Evolutionary conservation across 2,113 vertebrate species (phyloP), one percentile per base, ranked within the genome.

Genomic region (Dasypus novemcinctus): DNA sequence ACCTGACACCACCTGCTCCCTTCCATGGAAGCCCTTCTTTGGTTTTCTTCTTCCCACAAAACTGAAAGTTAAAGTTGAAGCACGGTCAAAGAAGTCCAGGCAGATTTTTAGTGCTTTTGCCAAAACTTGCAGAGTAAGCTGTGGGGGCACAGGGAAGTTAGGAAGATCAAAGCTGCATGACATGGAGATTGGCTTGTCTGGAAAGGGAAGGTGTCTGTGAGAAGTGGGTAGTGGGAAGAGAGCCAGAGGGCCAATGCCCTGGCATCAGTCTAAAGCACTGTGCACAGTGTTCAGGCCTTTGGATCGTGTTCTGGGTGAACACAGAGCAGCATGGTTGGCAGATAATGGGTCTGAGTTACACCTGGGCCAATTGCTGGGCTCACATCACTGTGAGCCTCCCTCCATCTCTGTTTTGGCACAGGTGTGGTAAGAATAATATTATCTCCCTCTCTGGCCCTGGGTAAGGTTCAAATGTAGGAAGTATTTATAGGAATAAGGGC

Each of bases 181-280:
- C 7, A 5, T 9, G 49, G 41, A 29, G 3, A 0, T 7, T 0
- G 0, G 29, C 38, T 14, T 25, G 66, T 23, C 36, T 0, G 2
- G 71, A 54, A 41, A 33, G 38, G 46, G 38, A 23, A 71, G 20
- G 41, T 23, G 9, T 54, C 59, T 33, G 4, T 49, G 66, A 49
- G 54, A 31, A 43, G 54, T 49, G 20, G 52, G 46, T 12, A 21
- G 21, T 8, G 0, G 33, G 69, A 38, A 4, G 79, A 41, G 41
- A 17, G 43, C 63, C 18, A 27, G 52, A 38, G 20, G 27, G 10
- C 33, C 2, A 0, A 1, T 43, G 23, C 12, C 1, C 43, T 61
- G 5, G 29, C 52, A 7, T 43, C 0, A 0, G 38, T 66, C 46
- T 66, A 49, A 66, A 43, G 41, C 36, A 15, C 81, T 13, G 14